Evolutionary conservation across 2,888 invertebrate genomes (phyloP), one percentile per base, ranked within the genome.

Genomic region (Archips crataeganus): DNA sequence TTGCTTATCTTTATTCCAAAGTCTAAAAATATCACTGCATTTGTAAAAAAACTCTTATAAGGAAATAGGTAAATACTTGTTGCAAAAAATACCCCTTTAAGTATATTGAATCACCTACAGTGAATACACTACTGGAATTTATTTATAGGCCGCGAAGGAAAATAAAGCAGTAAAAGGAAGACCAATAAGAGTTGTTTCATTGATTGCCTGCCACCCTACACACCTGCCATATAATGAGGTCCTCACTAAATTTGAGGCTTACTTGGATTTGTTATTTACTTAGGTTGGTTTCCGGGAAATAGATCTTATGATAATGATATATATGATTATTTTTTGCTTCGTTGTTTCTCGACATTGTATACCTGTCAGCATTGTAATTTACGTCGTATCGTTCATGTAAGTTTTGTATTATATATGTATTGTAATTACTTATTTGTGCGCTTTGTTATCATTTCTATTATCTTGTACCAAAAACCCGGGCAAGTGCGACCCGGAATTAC

Each of bases 181-280:
- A 86, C 83, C 85, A 87, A 90, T 91, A 90, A 90, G 91, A 89
- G 84, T 89, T 87, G 85, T 87, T 90, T 90, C 89, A 90, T 73
- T 76, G 76, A 67, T 86, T 85, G 84, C 82, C 79, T 79, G 82
- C 78, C 82, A 79, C 78, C 79, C 79, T 82, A 85, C 87, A 86
- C 91, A 91, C 90, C 90, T 92, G 91, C 86, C 84, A 84, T 85
- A 81, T 89, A 89, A 90, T 88, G 85, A 90, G 86, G 60, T 60
- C 42, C 59, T 69, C 23, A 69, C 65, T 61, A 36, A 69, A 69
- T 74, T 61, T 65, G 45, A 70, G 60, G 54, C 60, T 74, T 61
- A 61, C 62, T 70, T 54, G 34, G 74, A 61, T 61, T 69, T 61
- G 13, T 64, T 59, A 36, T 69, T 69, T 39, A 10, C 15, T 34